Conservation (phyloP, 2,888 invertebrate species). For the Augochlorella aurata region DNA sequence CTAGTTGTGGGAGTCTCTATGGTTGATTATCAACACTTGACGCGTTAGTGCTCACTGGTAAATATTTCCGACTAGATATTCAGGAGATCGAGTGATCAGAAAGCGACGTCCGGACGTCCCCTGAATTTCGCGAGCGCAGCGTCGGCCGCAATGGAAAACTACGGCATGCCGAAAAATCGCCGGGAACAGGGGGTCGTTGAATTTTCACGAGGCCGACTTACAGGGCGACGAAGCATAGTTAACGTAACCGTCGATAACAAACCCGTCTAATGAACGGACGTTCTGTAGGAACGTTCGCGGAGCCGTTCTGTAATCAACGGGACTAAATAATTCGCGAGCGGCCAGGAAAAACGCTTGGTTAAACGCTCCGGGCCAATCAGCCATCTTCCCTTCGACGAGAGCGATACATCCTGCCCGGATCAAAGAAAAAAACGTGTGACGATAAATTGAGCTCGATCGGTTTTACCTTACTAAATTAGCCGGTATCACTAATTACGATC, state of each 20-base stretch:
- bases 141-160: neutral
- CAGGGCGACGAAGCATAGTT: slow-evolving; percentile 21
- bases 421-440: neutral
- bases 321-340: slow-evolving; percentile 35
- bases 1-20: no score
- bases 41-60: no score
- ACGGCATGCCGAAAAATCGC: slow-evolving; percentile 6
- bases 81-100: no score
- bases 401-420: neutral
- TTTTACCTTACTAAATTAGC: neutral
- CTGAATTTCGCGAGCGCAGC: neutral
- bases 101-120: no score
- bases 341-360: slow-evolving; percentile 9
- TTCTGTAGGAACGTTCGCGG: slow-evolving; percentile 26
- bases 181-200: neutral
- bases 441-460: neutral
- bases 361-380: slow-evolving; percentile 13
- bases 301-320: slow-evolving; percentile 31
- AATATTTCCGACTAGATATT: no score
- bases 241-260: slow-evolving; percentile 45
- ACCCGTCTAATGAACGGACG: slow-evolving; percentile 40
- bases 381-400: slow-evolving; percentile 5
- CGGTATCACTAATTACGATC: neutral
- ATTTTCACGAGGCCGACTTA: slow-evolving; percentile 25
- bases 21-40: no score